phyloP scores from a whole-genome alignment of 1,140 invertebrate genomes.

The Andrena cerasifolii region DNA sequence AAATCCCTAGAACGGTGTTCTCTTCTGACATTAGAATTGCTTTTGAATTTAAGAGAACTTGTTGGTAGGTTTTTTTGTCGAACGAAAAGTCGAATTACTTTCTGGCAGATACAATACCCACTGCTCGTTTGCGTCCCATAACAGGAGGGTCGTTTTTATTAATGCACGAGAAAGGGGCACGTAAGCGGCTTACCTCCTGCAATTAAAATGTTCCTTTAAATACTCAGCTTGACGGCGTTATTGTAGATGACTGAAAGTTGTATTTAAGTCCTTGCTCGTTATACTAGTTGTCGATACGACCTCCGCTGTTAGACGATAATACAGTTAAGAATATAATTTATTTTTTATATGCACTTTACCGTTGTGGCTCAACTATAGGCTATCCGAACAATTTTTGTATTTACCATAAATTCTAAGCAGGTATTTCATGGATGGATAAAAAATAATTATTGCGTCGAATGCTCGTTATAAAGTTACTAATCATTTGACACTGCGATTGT shows the following conservation, averaged over 20 bases:
- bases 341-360: background rate
- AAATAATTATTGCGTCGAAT: too few species aligned
- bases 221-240: slow-evolving; percentile 64
- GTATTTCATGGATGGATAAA: too few species aligned
- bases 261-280: slow-evolving; percentile 62
- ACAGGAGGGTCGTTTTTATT: slow-evolving; percentile 74
- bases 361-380: too few species aligned
- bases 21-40: background rate
- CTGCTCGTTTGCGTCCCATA: slow-evolving; percentile 39
- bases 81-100: slow-evolving; percentile 64
- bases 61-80: background rate
- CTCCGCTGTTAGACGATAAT: background rate
- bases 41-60: background rate
- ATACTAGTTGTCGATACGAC: slow-evolving; percentile 22
- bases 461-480: too few species aligned
- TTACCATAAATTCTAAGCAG: too few species aligned
- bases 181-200: slow-evolving; percentile 79
- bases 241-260: slow-evolving; percentile 56
- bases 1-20: background rate
- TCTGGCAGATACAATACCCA: slow-evolving; percentile 41
- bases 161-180: slow-evolving; percentile 70
- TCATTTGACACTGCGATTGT: too few species aligned
- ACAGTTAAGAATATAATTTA: background rate
- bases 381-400: too few species aligned
- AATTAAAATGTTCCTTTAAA: slow-evolving; percentile 82